Conservation (phyloP, 1,140 invertebrate species). For the Lamellibrachia luymesi region DNA sequence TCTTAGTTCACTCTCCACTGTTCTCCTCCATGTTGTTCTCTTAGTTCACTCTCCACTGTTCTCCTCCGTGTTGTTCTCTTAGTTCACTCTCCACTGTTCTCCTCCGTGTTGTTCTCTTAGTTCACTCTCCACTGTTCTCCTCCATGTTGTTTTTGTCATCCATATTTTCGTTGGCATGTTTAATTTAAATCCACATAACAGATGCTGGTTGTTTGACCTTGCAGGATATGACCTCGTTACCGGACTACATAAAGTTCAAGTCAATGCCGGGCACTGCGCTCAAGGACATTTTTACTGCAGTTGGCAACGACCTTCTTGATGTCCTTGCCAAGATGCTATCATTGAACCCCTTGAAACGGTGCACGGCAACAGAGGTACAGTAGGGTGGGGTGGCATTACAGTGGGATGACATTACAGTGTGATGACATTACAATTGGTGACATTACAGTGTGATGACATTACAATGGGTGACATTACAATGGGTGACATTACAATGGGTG, state of each 20-base stretch:
- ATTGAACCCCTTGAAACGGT: slow-evolving; percentile 82
- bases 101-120: no score
- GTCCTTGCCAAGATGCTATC: slow-evolving; percentile 77
- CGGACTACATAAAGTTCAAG: slow-evolving; percentile 93
- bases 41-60: no score
- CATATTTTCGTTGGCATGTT: background rate
- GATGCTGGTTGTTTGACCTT: slow-evolving; percentile 27
- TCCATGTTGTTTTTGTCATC: background rate
- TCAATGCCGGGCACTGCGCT: slow-evolving; percentile 78
- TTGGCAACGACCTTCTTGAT: slow-evolving; percentile 86
- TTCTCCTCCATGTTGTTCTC: no score
- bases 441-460: background rate
- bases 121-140: background rate
- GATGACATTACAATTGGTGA: no score
- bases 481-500: background rate
- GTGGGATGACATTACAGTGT: background rate
- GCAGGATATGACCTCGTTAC: slow-evolving; percentile 76
- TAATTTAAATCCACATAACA: background rate
- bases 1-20: no score
- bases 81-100: no score
- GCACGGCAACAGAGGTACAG: slow-evolving; percentile 74
- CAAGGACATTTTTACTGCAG: slow-evolving; percentile 93
- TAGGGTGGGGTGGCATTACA: background rate
- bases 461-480: background rate
- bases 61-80: no score